Conservation (phyloP, 2,797 vertebrate genomes). For the Hybognathus amarus region DNA sequence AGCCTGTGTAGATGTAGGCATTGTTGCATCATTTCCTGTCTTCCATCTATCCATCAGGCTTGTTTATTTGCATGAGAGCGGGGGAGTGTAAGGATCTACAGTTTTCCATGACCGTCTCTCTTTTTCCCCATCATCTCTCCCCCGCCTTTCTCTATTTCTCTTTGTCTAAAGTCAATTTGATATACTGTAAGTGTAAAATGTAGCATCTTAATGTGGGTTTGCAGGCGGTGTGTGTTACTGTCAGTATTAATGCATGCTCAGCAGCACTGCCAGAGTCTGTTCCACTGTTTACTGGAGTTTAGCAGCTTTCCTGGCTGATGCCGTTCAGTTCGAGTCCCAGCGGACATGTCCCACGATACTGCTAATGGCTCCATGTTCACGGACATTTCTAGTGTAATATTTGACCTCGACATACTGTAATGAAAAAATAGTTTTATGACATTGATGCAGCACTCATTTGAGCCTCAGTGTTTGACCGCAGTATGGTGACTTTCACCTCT, state of each 20-base stretch:
- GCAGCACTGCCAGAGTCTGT: slow-evolving; percentile 21
- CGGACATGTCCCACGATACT: slow-evolving; percentile 43
- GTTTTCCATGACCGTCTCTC: slow-evolving; percentile 35
- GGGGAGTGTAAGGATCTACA: background rate
- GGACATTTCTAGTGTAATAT: slow-evolving; percentile 34
- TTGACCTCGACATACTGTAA: slow-evolving; percentile 47
- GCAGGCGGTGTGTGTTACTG: slow-evolving; percentile 16
- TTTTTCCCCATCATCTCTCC: background rate
- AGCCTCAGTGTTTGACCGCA: slow-evolving; percentile 42
- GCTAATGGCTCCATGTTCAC: slow-evolving; percentile 41
- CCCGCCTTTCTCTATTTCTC: slow-evolving; percentile 20
- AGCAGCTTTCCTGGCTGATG: slow-evolving; percentile 34
- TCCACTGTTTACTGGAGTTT: slow-evolving; percentile 22
- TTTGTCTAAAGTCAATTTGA: slow-evolving; percentile 45
- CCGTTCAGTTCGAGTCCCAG: slow-evolving; percentile 30
- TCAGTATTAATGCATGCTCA: slow-evolving; percentile 25
- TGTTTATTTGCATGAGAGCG: slow-evolving; percentile 28
- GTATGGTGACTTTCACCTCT: slow-evolving; percentile 27
- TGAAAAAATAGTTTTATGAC: slow-evolving; percentile 52
- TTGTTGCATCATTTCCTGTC: slow-evolving; percentile 11
- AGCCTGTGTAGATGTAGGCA: background rate
- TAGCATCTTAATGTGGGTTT: slow-evolving; percentile 36
- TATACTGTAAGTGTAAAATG: slow-evolving; percentile 49
- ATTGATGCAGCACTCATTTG: slow-evolving; percentile 40
- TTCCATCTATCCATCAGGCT: slow-evolving; percentile 2